Conservation (phyloP, 2,797 vertebrate genomes). For the Leptodactylus fallax region DNA sequence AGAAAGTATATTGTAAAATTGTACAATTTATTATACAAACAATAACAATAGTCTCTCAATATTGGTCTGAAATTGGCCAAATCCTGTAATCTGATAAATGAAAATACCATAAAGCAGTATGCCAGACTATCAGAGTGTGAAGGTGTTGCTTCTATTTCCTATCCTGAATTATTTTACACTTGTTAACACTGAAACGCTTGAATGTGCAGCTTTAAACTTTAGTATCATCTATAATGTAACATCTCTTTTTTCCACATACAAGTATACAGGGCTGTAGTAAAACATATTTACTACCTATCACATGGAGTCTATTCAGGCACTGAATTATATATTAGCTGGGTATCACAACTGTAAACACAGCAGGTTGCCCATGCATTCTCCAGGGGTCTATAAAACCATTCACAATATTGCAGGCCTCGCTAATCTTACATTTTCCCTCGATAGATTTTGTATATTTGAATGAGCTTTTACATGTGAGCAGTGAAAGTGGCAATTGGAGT, state of each 20-base stretch:
- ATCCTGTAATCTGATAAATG: too few relatives aligned
- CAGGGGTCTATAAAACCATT: not conserved
- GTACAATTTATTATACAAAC: too few relatives aligned
- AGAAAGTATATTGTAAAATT: too few relatives aligned
- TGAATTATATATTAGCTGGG: constrained; percentile 19
- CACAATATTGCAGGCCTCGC: not conserved
- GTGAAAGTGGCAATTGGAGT: constrained; percentile 31
- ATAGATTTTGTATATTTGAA: not conserved
- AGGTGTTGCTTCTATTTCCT: too few relatives aligned
- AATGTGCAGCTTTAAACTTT: not conserved
- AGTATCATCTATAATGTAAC: not conserved
- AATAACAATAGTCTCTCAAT: too few relatives aligned
- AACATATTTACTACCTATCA: not conserved
- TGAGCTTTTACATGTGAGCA: constrained; percentile 8
- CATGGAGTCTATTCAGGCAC: not conserved
- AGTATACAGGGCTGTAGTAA: not conserved
- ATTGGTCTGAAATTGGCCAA: too few relatives aligned
- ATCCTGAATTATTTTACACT: too few relatives aligned
- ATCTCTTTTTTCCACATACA: not conserved
- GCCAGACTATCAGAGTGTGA: too few relatives aligned
- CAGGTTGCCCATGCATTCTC: not conserved
- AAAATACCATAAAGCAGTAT: too few relatives aligned
- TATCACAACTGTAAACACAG: constrained; percentile 6
- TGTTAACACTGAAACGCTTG: too few relatives aligned
- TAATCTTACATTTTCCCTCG: not conserved